These are phyloP conservation scores for Papilio demoleus DNA, from an alignment of 2,888 invertebrate species.

Conservation along the genomic window DNA sequence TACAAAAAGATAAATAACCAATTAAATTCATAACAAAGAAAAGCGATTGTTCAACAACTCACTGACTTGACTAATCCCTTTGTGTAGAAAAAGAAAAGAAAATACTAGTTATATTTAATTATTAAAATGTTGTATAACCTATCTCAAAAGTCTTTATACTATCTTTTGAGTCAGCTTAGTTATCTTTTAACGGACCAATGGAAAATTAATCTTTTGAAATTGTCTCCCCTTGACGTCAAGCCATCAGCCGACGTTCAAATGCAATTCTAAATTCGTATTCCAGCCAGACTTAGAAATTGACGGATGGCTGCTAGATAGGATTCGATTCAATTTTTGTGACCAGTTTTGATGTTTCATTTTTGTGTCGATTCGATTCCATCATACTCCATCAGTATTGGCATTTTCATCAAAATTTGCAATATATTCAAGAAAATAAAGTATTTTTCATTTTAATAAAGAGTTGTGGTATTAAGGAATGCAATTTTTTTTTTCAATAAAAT, in stretches of 20 bases:
- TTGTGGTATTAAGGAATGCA: too few species aligned
- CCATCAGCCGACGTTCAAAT: conserved; percentile 8
- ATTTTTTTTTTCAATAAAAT: too few species aligned
- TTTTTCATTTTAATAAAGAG: not conserved
- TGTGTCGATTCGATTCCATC: not conserved
- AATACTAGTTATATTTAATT: not conserved
- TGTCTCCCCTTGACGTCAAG: not conserved
- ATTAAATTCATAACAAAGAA: not conserved
- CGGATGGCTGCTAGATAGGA: conserved; percentile 22
- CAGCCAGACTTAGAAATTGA: conserved; percentile 16
- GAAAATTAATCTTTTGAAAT: not conserved
- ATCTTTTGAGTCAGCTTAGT: not conserved
- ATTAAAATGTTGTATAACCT: too few species aligned
- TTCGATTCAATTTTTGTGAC: conserved; percentile 22
- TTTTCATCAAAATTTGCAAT: not conserved
- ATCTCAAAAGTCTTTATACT: not conserved
- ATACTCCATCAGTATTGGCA: not conserved
- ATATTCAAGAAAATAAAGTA: not conserved
- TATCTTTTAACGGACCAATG: not conserved
- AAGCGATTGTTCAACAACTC: not conserved
- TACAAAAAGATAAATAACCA: not conserved
- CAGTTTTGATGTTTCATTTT: conserved; percentile 14
- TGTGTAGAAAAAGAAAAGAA: not conserved
- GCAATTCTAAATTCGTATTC: conserved; percentile 8
- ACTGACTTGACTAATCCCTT: not conserved